A percentile compares a stretch with the other conserved stretches of the same genome.
Evolutionary conservation across 2,797 vertebrate species (phyloP).

Genomic region (Sebastes glaucus): DNA sequence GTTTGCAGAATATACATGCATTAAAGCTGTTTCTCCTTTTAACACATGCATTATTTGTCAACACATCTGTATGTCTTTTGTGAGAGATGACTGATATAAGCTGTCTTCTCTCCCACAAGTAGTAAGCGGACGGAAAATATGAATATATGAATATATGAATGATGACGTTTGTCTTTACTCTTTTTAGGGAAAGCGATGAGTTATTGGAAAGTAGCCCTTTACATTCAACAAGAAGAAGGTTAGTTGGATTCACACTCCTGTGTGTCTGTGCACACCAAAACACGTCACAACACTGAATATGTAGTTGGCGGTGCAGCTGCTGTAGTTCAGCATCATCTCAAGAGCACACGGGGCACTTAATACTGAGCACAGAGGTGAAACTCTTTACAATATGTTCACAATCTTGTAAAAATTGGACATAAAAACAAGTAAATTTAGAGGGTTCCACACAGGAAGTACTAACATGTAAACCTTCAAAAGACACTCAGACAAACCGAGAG

Average conservation of each 20-base stretch:
- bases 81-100: constrained; percentile 23
- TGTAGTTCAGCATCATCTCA: neutral
- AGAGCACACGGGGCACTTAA: neutral
- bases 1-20: constrained; percentile 61
- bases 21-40: constrained; percentile 75
- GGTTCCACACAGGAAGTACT: neutral
- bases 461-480: neutral
- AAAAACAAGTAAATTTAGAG: neutral
- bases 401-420: neutral
- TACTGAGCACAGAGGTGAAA: neutral
- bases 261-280: neutral
- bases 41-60: constrained; percentile 68
- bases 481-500: neutral
- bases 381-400: neutral
- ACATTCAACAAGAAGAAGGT: neutral
- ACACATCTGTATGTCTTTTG: constrained; percentile 53
- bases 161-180: neutral
- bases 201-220: neutral
- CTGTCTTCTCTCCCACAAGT: neutral
- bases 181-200: neutral
- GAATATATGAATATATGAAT: neutral
- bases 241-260: constrained; percentile 2
- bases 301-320: neutral
- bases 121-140: neutral
- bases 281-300: neutral